phyloP scores from a whole-genome alignment of 64 coral and sea anemone genomes.

The Montipora capricornis region DNA sequence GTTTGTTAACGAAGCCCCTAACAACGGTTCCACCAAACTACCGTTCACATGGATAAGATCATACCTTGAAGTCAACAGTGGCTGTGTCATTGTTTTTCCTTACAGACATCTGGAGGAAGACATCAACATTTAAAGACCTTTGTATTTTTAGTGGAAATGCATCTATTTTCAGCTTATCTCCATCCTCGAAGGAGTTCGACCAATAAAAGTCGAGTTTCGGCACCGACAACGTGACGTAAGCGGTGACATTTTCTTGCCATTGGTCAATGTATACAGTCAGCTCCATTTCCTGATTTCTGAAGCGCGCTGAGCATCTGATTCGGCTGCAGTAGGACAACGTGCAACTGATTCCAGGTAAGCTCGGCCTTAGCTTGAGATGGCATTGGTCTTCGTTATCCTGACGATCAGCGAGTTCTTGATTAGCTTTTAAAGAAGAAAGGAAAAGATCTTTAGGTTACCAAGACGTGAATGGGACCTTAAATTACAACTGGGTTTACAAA shows the following conservation, averaged over 20 bases:
- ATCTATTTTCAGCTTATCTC: not conserved
- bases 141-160: slow-evolving; percentile 9
- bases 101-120: not conserved
- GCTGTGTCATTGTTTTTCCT: not conserved
- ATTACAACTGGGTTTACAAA: no score
- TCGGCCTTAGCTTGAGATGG: not conserved
- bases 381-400: not conserved
- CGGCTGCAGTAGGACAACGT: not conserved
- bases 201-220: not conserved
- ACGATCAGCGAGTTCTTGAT: not conserved
- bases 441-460: no score
- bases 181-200: not conserved
- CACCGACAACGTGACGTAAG: slow-evolving; percentile 8
- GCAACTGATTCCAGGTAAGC: not conserved
- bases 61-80: slow-evolving; percentile 24
- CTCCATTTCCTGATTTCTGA: not conserved
- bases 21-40: no score
- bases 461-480: no score
- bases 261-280: not conserved
- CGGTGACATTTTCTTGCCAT: not conserved
- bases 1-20: no score
- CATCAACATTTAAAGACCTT: not conserved
- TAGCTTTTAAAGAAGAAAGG: not conserved
- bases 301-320: slow-evolving; percentile 10
- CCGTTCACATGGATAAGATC: not conserved